Evolutionary conservation across 1,140 invertebrate genomes (phyloP).

Genomic region (Charaxes varanes): DNA sequence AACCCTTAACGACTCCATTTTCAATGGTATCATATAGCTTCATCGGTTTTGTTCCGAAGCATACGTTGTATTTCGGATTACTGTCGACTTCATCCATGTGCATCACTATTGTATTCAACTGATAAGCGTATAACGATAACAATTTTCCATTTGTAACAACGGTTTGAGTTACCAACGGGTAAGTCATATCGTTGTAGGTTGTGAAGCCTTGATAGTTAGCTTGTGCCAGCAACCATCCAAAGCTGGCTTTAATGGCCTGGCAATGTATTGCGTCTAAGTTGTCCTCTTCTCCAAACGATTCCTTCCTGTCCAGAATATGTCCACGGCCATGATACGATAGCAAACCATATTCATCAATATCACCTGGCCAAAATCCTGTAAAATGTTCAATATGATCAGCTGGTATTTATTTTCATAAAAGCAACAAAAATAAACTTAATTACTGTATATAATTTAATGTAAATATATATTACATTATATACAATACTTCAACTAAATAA

Average conservation of each 20-base stretch:
- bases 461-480: too few relatives aligned
- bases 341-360: conserved; percentile 82
- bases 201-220: conserved; percentile 93
- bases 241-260: conserved; percentile 85
- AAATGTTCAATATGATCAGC: too few relatives aligned
- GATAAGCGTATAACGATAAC: conserved; percentile 91
- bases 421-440: too few relatives aligned
- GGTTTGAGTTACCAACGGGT: conserved; percentile 90
- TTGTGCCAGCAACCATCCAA: conserved; percentile 85
- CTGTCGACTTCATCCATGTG: conserved; percentile 75
- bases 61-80: conserved; percentile 86
- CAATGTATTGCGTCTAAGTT: conserved; percentile 78
- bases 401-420: too few relatives aligned
- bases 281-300: conserved; percentile 70
- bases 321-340: conserved; percentile 82
- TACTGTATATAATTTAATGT: too few relatives aligned
- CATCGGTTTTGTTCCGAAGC: conserved; percentile 83
- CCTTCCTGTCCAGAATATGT: conserved; percentile 68
- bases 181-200: conserved; percentile 89
- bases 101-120: conserved; percentile 88
- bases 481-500: too few relatives aligned
- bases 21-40: conserved; percentile 86
- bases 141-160: conserved; percentile 88
- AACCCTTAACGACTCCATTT: conserved; percentile 81
- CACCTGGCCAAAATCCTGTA: conserved; percentile 87